Base-by-base conservation (phyloP, 2,113 vertebrate species). In the Excalfactoria chinensis region DNA sequence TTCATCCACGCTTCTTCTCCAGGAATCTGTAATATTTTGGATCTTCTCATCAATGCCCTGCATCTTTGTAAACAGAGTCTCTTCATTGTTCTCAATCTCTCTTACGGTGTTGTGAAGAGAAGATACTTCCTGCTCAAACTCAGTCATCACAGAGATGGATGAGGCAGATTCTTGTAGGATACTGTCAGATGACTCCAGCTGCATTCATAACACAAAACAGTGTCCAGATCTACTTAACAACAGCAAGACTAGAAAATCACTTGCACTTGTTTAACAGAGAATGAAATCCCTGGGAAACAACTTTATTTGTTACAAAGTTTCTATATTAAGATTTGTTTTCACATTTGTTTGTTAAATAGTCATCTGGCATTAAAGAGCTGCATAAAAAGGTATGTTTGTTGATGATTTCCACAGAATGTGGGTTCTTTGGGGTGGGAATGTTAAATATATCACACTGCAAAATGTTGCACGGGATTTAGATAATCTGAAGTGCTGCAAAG, bases 181-280 rank as follows among this genome's bases (percentile, higher is more conserved):
- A 37, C 96, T 97, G 92, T 98, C 98, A 41, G 98, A 98, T 87
- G 98, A 97, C 67, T 98, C 98, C 95, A 99, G 98, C 99, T 99
- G 98, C 96, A 98, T 98, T 98, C 98, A 72, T 97, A 99, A 99
- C 98, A 99, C 96, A 99, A 98, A 98, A 98, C 97, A 99, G 97
- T n/a, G 88, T 89, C 96, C 84, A 92, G 77, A 79, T 96, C 96
- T 92, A 94, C 96, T 97, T 96, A 95, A 95, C 67, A 26, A 74
- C 58, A 93, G 41, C 85, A 77, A 76, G 53, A 92, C 58, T 4
- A 96, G 56, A 92, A 94, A 92, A 82, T 68, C 32, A 89, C 13
- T 83, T 83, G 14, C 55, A 85, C 60, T 94, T 85, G 88, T 86
- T 95, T 43, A 96, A 73, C 49, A 78, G n/a, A 79, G 7, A 84